Evolutionary conservation across 2,113 vertebrate species (phyloP).

Genomic region (Tragelaphus buxtoni): DNA sequence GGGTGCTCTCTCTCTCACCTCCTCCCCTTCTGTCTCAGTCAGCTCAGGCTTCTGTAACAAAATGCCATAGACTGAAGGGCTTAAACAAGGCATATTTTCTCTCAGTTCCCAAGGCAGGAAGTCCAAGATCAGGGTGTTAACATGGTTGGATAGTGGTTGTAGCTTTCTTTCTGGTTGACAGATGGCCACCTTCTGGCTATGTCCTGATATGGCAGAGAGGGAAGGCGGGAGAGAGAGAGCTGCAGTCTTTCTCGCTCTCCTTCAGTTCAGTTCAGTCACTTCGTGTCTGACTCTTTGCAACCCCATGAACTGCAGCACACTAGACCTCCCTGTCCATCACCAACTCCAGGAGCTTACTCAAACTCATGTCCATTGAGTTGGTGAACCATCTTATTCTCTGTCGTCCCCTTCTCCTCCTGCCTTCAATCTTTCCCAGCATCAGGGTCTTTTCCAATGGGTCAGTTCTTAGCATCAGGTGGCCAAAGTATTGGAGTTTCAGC

Average conservation of each 20-base stretch:
- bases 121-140: neutral
- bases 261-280: neutral
- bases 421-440: neutral
- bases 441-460: neutral
- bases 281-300: fast-evolving
- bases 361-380: neutral
- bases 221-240: no score
- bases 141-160: neutral
- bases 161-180: neutral
- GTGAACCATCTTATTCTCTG: neutral
- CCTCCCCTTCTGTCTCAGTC: neutral
- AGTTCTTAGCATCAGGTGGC: neutral
- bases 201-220: neutral
- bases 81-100: neutral
- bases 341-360: neutral
- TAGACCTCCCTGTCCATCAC: neutral
- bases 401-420: neutral
- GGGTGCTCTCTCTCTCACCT: neutral
- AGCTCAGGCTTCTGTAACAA: neutral
- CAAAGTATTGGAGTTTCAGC: neutral
- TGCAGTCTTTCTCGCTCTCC: neutral
- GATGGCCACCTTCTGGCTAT: neutral
- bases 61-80: neutral
- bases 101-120: neutral
- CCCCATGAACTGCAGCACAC: fast-evolving